Evolutionary conservation across 1,140 invertebrate species (phyloP), one percentile per base, ranked within the genome.

Genomic region (Drosophila bocqueti): DNA sequence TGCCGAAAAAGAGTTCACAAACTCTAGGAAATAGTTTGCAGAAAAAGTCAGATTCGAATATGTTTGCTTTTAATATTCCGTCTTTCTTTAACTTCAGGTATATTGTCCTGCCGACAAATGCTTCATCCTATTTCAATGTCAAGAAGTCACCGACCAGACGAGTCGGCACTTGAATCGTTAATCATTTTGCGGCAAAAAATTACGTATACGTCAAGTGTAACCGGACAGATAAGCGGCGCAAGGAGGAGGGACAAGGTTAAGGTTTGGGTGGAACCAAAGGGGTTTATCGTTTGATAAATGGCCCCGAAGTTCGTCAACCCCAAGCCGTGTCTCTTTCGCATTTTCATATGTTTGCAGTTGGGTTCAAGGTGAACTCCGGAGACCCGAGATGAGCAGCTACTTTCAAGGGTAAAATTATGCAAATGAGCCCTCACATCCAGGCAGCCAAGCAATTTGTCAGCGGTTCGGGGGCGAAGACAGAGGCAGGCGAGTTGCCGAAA

Each of bases 151-250:
- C 47, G 43, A 59, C 60, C 55, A 54, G 76, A 64, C 49, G 50
- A 66, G 43, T 29, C 55, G 55, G 58, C 62, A 60, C 68, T 75
- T 29, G 78, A 64, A 71, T 85, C 82, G 82, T 85, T 85, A 79
- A 85, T 85, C 82, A 85, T 85, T 57, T 66, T 75, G 78, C 45
- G 59, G 42, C 61, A 43, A 40, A 78, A 85, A 85, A 85, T 85
- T 85, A 81, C 82, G 82, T 85, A 85, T 85, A 85, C 82, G 82
- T 85, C 82, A 85, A 77, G 83, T 85, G 82, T 85, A 76, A 64
- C 69, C 82, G 82, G 82, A 45, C 78, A 79, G 82, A 85, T 85
- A 85, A 85, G 82, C 82, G 78, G 38, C 58, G 13, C 55, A 42
- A 47, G 42, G 31, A 77, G 31, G 7, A 40, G 62, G 26, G 49